Conservation (phyloP, 1,140 invertebrate species). For the Lordiphosa collinella region DNA sequence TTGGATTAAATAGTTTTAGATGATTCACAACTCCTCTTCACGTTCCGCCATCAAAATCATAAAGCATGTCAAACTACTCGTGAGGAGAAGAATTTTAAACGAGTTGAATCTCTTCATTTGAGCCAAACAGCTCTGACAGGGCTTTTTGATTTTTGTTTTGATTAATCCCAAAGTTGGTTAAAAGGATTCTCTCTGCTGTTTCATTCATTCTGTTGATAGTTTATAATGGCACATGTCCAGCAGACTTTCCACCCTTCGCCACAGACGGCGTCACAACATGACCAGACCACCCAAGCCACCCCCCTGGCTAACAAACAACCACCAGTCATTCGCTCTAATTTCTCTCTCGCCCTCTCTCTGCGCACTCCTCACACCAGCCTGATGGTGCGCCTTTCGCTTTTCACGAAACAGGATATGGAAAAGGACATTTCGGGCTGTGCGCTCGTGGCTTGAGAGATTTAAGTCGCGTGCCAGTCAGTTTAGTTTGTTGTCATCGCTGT, state of each 20-base stretch:
- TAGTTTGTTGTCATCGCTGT: slow-evolving; percentile 54
- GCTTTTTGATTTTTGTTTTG: background rate
- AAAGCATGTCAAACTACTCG: no score
- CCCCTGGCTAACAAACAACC: slow-evolving; percentile 22
- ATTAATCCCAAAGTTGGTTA: slow-evolving; percentile 2
- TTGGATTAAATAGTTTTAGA: no score
- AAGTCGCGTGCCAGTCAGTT: slow-evolving; percentile 61
- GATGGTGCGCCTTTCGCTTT: slow-evolving; percentile 39
- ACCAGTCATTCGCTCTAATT: slow-evolving; percentile 7
- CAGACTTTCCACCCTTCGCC: slow-evolving; percentile 27
- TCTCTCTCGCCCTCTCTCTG: slow-evolving; percentile 32
- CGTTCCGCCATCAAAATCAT: no score
- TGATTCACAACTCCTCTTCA: no score
- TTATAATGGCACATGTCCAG: slow-evolving; percentile 24
- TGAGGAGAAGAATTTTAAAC: no score
- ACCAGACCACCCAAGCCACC: slow-evolving; percentile 16
- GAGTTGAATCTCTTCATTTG: no score
- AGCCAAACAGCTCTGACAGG: background rate
- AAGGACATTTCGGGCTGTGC: slow-evolving; percentile 13
- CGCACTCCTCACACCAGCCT: slow-evolving; percentile 36
- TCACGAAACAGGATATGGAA: slow-evolving; percentile 11
- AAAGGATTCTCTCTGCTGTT: slow-evolving; percentile 1
- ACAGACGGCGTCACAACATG: slow-evolving; percentile 47
- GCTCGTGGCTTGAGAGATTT: slow-evolving; percentile 53
- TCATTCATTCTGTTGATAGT: slow-evolving; percentile 6